Evolutionary conservation across 1,140 invertebrate genomes (phyloP).

Genomic region (Elymnias hypermnestra): DNA sequence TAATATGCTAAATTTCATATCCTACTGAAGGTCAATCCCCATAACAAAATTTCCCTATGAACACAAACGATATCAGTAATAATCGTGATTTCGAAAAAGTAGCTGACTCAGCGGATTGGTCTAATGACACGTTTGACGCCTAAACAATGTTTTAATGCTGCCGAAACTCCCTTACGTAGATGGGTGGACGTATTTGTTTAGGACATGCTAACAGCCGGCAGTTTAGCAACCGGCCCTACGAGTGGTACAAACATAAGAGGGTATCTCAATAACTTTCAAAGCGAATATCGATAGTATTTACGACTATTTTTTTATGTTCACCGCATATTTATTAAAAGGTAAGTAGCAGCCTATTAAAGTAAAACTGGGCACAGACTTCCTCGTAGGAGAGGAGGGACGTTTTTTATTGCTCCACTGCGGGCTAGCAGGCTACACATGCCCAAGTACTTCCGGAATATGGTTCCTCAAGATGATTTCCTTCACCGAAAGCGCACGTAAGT

Average conservation of each 20-base stretch:
- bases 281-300: constrained; percentile 1
- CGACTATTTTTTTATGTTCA: no score
- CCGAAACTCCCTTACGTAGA: constrained; percentile 60
- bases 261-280: neutral
- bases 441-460: no score
- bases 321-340: no score
- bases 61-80: constrained; percentile 20
- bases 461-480: no score
- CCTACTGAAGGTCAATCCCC: neutral
- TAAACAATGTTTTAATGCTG: constrained; percentile 68
- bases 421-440: no score
- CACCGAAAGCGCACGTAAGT: no score
- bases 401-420: no score
- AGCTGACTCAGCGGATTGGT: constrained; percentile 43
- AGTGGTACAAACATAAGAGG: constrained; percentile 10
- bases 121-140: constrained; percentile 53
- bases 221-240: constrained; percentile 47
- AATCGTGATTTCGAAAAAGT: constrained; percentile 47
- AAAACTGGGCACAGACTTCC: no score
- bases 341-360: no score
- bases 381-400: no score
- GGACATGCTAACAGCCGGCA: constrained; percentile 60
- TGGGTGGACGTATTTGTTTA: constrained; percentile 64
- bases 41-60: constrained; percentile 9
- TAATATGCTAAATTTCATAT: neutral